Conservation (phyloP, 2,888 invertebrate species). For the Pseudeuparius sepicola region DNA sequence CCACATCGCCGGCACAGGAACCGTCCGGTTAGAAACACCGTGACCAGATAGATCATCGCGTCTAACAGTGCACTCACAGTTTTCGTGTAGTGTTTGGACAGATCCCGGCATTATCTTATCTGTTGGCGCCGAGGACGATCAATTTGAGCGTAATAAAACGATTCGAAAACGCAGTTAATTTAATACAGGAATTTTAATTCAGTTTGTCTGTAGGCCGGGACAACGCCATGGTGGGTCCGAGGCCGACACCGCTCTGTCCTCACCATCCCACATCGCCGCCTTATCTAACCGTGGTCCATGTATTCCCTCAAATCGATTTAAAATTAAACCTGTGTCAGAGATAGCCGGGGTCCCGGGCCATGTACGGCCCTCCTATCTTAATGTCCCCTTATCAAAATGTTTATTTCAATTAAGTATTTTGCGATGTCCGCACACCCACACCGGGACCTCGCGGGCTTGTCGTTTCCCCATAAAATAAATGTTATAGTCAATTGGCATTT, state of each 20-base stretch:
- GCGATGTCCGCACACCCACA: constrained; percentile 35
- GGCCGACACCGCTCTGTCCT: background rate
- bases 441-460: constrained; percentile 21
- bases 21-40: too few relatives aligned
- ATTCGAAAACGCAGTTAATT: constrained; percentile 2
- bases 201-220: constrained; percentile 2
- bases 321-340: constrained; percentile 40
- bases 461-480: constrained; percentile 27
- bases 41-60: too few relatives aligned
- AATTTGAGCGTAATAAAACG: too few relatives aligned
- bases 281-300: constrained; percentile 37
- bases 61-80: too few relatives aligned
- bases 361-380: constrained; percentile 35
- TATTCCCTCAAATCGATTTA: constrained; percentile 39
- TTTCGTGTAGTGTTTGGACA: too few relatives aligned
- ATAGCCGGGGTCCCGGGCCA: constrained; percentile 28
- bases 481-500: constrained; percentile 30
- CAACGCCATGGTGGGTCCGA: constrained; percentile 2
- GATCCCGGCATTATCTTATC: too few relatives aligned
- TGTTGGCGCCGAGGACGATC: too few relatives aligned
- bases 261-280: constrained; percentile 21
- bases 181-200: constrained; percentile 2
- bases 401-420: constrained; percentile 39
- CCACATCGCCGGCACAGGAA: too few relatives aligned
- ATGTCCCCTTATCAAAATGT: constrained; percentile 35